Conservation (phyloP, 2,113 vertebrate genomes). For the Centrocercus urophasianus region DNA sequence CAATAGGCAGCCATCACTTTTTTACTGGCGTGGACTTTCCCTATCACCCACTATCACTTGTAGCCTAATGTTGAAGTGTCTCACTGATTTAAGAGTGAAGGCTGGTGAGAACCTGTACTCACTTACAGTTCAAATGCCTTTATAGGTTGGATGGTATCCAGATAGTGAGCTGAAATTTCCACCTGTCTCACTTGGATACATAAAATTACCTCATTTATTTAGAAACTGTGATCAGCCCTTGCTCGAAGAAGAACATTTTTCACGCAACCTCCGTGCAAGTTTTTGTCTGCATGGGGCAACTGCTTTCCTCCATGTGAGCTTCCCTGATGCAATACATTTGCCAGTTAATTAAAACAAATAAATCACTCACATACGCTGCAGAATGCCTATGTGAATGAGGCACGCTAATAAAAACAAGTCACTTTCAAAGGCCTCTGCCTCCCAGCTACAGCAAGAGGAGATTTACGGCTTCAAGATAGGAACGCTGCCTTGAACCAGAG, state of each 20-base stretch:
- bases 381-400: not conserved
- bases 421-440: not conserved
- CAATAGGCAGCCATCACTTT: not conserved
- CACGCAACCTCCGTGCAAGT: not conserved
- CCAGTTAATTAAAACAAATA: not conserved
- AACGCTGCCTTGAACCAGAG: not conserved
- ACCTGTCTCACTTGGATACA: conserved; percentile 35
- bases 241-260: not conserved
- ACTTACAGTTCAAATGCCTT: conserved; percentile 9
- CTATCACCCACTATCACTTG: not conserved
- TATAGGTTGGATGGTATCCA: conserved; percentile 11
- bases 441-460: not conserved
- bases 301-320: not conserved
- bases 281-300: not conserved
- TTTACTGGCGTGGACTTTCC: not conserved
- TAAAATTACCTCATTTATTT: conserved; percentile 66
- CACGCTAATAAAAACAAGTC: fast-evolving
- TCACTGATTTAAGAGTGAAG: not conserved
- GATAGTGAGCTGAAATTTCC: conserved; percentile 50
- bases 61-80: not conserved
- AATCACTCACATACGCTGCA: not conserved
- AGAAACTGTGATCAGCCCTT: conserved; percentile 36
- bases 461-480: not conserved
- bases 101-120: not conserved
- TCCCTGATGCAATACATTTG: not conserved